phyloP scores from a whole-genome alignment of 2,888 invertebrate species.

The Salticus scenicus region DNA sequence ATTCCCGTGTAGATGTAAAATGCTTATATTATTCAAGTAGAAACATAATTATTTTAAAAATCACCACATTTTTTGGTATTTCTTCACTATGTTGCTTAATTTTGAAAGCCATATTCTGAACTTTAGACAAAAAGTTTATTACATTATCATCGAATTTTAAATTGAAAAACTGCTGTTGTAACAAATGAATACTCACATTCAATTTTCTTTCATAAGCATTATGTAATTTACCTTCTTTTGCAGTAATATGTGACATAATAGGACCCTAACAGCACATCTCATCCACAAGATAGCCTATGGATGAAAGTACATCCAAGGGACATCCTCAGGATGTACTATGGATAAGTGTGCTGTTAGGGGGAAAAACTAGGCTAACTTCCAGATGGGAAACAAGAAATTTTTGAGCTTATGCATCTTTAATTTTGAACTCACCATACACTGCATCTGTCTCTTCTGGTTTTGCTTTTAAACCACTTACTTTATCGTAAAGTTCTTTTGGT shows the following conservation, averaged over 20 bases:
- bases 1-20: neutral
- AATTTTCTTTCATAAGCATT: neutral
- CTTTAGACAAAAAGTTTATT: neutral
- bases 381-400: neutral
- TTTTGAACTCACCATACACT: neutral
- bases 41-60: neutral
- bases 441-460: neutral
- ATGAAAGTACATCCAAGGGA: no score
- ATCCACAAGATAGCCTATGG: no score
- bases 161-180: slow-evolving; percentile 2
- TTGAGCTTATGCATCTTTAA: slow-evolving; percentile 6
- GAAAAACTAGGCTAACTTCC: neutral
- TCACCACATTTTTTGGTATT: slow-evolving; percentile 2
- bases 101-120: slow-evolving; percentile 3
- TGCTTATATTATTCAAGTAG: neutral
- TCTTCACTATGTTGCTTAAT: neutral
- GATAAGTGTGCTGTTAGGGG: no score
- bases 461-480: no score
- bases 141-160: neutral
- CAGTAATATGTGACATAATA: neutral
- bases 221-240: slow-evolving; percentile 1
- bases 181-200: neutral
- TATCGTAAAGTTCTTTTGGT: no score
- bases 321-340: no score
- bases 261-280: no score